Evolutionary conservation across 2,113 vertebrate genomes (phyloP), one percentile per base, ranked within the genome.

Genomic region (Scomber japonicus): DNA sequence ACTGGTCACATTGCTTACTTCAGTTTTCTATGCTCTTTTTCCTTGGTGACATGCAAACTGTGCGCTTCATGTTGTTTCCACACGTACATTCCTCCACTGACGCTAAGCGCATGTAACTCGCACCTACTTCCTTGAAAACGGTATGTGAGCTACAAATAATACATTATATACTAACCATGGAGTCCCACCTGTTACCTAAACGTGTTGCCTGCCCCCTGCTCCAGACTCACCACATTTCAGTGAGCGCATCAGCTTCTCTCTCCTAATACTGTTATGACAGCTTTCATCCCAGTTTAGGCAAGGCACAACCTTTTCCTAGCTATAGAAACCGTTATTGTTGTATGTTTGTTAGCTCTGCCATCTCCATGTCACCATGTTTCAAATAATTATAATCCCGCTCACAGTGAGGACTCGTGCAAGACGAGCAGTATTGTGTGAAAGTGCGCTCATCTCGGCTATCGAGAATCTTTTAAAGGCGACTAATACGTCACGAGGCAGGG

Each of bases 401-500:
- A 12, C 17, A 48, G 44, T 15, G 16, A 27, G 31, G 64, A 40
- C 61, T 67, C 74, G 15, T 5, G 30, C 3, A 4, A 12, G 31
- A 15, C 31, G 21, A 3, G 19, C n/a, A 2, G 3, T 16, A 46
- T 11, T 35, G 48, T n/a, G 72, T 55, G 24, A 49, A 74, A 76
- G 76, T 68, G 82, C 53, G 66, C 59, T 13, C 72, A 1, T 35
- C 46, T 44, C 57, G 15, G 54, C 8, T 11, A 11, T 46, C 55
- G 35, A 30, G 61, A 48, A 15, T 40, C 48, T 59, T 91, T 81
- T 87, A 91, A 89, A 75, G 81, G 59, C 45, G 35, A 27, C 12
- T 87, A 63, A 71, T 63, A 90, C 91, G 84, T 91, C 87, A 91
- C 60, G 3, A 79, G 60, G 60, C 46, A 19, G 51, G 67, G 53